phyloP scores from a whole-genome alignment of 2,113 vertebrate genomes.

The Vidua chalybeata region DNA sequence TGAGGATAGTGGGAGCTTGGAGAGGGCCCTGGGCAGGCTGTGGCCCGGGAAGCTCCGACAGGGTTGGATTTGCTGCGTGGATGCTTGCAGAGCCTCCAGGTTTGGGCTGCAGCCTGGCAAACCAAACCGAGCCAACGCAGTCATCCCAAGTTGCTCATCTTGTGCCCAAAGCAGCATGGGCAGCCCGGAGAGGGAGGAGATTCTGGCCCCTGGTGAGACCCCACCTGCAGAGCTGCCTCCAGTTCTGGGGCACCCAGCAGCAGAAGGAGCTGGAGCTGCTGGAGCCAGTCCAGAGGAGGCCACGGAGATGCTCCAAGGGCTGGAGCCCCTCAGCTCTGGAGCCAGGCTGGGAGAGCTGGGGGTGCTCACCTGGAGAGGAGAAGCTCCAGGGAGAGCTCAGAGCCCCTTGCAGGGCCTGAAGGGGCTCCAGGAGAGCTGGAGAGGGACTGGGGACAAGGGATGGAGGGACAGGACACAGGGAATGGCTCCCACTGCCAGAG shows the following conservation, averaged over 20 bases:
- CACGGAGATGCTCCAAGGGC: rapidly evolving
- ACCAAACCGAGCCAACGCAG: rapidly evolving
- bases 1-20: rapidly evolving
- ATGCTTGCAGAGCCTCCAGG: neutral
- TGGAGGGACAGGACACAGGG: neutral
- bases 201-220: neutral
- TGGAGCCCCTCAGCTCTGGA: neutral
- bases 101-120: neutral
- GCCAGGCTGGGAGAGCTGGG: neutral
- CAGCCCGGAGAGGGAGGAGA: neutral
- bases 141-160: rapidly evolving
- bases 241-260: neutral
- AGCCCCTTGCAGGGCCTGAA: rapidly evolving
- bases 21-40: no score
- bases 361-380: neutral
- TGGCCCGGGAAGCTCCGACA: rapidly evolving
- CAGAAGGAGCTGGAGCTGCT: neutral
- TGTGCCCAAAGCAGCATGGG: neutral
- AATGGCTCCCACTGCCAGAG: neutral
- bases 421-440: neutral
- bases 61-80: rapidly evolving
- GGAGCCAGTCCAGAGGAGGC: rapidly evolving
- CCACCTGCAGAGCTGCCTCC: neutral
- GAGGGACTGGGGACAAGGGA: neutral
- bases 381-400: neutral